Base-by-base conservation (phyloP, 2,888 invertebrate species). In the Laspeyria flexula region DNA sequence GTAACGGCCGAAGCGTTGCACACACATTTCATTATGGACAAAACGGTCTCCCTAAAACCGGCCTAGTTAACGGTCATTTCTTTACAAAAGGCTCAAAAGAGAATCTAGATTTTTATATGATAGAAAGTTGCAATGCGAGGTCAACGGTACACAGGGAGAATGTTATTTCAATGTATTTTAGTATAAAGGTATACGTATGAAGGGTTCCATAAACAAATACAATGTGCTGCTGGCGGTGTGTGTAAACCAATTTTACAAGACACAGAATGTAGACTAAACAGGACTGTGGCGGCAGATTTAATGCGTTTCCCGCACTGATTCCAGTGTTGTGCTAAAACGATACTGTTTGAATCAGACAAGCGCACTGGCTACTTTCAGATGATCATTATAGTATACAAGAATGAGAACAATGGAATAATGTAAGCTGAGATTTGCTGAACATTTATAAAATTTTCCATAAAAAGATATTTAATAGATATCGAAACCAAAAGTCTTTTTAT, bases 231-330 rank as follows among this genome's bases (percentile, higher is more conserved):
- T 75, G 70, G 73, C 75, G 72, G 75, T 77, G 49, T 54, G 51
- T 57, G 40, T 59, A 65, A 79, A 83, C 75, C 78, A 77, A 81
- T 75, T 77, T 70, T 65, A 65, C 75, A 77, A 80, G 78, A 81
- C 77, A 75, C 75, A 73, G 61, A 73, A 69, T 59, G 79, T 75
- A 88, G 85, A 88, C 86, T 88, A 86, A 88, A 88, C 88, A 86
- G 76, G 75, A 44, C 13, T 50, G 51, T 23, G 71, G 76, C 67
- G 75, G 73, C 74, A 66, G 68, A 74, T 75, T 80, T 83, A 81
- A 83, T 77, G 81, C 76, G 68, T 82, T 82, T 64, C 55, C 60
- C 55, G 60, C 42, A 49, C 47, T 51, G 58, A 41, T 56, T 53
- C 38, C 55, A 52, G 43, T 34, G 43, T 39, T 44, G 42, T 39